phyloP scores from a whole-genome alignment of 2,113 vertebrate species.

The Kryptolebias marmoratus region DNA sequence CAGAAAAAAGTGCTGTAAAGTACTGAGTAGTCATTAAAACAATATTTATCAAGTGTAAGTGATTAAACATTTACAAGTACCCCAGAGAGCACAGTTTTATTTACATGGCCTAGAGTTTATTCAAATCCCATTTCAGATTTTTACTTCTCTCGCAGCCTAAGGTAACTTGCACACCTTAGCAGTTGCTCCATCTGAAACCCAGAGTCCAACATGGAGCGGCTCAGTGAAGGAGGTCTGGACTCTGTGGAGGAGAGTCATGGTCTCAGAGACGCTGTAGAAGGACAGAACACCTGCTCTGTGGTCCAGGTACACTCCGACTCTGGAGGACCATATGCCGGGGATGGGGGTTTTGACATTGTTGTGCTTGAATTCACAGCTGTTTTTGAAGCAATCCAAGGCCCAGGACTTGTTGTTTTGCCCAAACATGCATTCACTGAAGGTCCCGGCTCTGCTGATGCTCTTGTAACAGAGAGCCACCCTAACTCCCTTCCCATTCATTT shows the following conservation, averaged over 20 bases:
- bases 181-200: constrained; percentile 21
- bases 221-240: constrained; percentile 19
- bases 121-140: background rate
- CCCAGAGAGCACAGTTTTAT: background rate
- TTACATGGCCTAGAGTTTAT: background rate
- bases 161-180: constrained; percentile 12
- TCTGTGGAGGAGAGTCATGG: constrained; percentile 37
- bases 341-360: background rate
- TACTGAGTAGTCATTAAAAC: too few relatives aligned
- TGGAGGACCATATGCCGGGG: background rate
- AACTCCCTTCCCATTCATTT: background rate
- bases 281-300: background rate
- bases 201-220: constrained; percentile 52
- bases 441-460: background rate
- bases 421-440: constrained; percentile 22
- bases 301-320: constrained; percentile 16
- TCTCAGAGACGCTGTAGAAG: constrained; percentile 16
- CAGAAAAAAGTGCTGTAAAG: too few relatives aligned
- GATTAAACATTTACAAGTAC: background rate
- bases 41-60: background rate
- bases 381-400: constrained; percentile 11
- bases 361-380: constrained; percentile 2
- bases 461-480: background rate
- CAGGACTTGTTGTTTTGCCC: background rate
- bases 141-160: background rate